Conservation (phyloP, 1,140 invertebrate genomes). For the Drosophila obscura region DNA sequence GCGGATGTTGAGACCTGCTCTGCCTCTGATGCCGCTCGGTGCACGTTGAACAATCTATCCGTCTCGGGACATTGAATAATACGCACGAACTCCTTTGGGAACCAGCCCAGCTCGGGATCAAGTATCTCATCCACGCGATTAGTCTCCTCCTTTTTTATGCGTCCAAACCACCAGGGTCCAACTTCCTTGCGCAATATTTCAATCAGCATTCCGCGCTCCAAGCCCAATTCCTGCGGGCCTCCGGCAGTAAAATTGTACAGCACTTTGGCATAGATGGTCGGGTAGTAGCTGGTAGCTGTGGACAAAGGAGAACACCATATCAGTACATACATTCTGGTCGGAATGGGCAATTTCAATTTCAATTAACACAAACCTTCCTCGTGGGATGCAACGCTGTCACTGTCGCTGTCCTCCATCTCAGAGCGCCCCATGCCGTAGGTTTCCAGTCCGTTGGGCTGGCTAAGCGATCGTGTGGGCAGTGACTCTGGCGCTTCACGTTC, state of each 20-base stretch:
- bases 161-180: constrained; percentile 83
- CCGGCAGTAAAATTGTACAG: constrained; percentile 80
- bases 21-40: constrained; percentile 19
- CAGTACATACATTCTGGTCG: neutral
- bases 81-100: constrained; percentile 83
- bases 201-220: constrained; percentile 77
- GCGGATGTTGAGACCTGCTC: neutral
- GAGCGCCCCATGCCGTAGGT: constrained; percentile 61
- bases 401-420: constrained; percentile 78
- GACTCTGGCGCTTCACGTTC: constrained; percentile 84
- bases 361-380: constrained; percentile 66
- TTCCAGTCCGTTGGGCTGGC: constrained; percentile 89
- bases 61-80: constrained; percentile 71
- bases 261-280: constrained; percentile 78
- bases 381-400: constrained; percentile 77
- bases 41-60: constrained; percentile 61
- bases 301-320: constrained; percentile 2
- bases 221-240: constrained; percentile 76
- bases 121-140: constrained; percentile 68
- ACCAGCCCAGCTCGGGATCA: constrained; percentile 80
- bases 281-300: constrained; percentile 57
- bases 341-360: constrained; percentile 7
- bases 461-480: constrained; percentile 88
- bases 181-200: constrained; percentile 79
- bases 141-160: constrained; percentile 77